A percentile compares a stretch with the other conserved stretches of the same genome.
These are phyloP conservation scores for Anthophora plumipes DNA, from an alignment of 2,888 invertebrate genomes.

Conservation along the genomic window DNA sequence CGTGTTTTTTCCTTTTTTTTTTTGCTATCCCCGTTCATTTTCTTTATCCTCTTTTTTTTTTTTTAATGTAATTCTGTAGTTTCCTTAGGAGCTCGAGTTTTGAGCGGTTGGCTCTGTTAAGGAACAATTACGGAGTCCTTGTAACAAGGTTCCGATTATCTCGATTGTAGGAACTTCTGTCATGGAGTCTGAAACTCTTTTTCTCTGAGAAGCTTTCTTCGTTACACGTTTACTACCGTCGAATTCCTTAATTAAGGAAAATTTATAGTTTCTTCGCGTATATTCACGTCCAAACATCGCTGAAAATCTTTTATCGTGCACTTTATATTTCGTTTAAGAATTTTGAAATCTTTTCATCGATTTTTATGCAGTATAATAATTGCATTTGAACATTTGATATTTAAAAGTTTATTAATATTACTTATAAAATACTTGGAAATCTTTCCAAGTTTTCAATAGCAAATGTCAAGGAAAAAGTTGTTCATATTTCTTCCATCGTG, in stretches of 20 bases:
- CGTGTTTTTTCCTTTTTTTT: too few species aligned
- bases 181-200: background rate
- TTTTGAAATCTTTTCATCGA: too few species aligned
- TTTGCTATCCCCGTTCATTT: too few species aligned
- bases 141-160: slow-evolving; percentile 27
- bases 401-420: too few species aligned
- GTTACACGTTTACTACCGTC: too few species aligned
- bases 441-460: background rate
- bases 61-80: slow-evolving; percentile 5
- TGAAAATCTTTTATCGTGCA: background rate
- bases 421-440: slow-evolving; percentile 8
- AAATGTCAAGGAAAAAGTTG: too few species aligned
- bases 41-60: too few species aligned
- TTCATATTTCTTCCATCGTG: background rate
- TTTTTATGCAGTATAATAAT: too few species aligned
- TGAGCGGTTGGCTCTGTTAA: slow-evolving; percentile 10
- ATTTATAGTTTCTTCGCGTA: background rate
- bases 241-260: too few species aligned
- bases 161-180: slow-evolving; percentile 10
- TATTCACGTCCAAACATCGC: background rate
- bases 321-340: background rate
- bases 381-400: too few species aligned
- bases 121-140: slow-evolving; percentile 30
- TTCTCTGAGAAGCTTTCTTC: too few species aligned
- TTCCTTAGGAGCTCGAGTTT: background rate